phyloP scores from a whole-genome alignment of 2,113 vertebrate species.

The Fulica atra region DNA sequence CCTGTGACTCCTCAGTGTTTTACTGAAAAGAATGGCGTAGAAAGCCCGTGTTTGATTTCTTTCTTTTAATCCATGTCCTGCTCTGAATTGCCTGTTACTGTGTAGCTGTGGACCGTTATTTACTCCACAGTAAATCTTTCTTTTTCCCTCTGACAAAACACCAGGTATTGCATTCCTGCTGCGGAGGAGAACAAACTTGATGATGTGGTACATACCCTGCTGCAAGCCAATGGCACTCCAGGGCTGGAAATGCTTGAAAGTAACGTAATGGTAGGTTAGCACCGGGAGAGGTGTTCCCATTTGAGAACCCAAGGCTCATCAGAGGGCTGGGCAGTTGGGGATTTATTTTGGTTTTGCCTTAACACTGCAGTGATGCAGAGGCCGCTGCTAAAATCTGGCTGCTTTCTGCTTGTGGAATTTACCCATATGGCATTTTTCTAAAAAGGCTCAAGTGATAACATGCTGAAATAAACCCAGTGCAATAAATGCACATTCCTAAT shows the following conservation, averaged over 20 bases:
- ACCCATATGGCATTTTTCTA: not conserved
- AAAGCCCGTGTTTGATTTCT: not conserved
- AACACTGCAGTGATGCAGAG: not conserved
- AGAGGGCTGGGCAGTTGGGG: not conserved
- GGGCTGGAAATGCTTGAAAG: constrained; percentile 99
- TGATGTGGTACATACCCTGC: constrained; percentile 97
- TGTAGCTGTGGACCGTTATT: not conserved
- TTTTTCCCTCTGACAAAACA: not conserved
- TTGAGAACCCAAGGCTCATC: not conserved
- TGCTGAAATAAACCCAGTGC: not conserved
- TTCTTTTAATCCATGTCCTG: not conserved
- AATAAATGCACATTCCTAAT: not conserved
- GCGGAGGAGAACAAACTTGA: constrained; percentile 97
- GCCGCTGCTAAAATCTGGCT: not conserved
- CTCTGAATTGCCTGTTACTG: not conserved
- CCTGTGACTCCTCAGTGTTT: not conserved
- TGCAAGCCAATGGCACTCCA: constrained; percentile 98
- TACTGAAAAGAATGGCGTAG: not conserved
- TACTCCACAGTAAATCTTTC: constrained; percentile 1
- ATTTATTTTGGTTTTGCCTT: not conserved
- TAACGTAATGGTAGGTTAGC: constrained; percentile 90
- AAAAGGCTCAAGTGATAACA: not conserved
- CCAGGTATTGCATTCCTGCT: constrained; percentile 99
- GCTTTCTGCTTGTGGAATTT: not conserved
- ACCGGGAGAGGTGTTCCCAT: not conserved